These are phyloP conservation scores for Steinernema khuongi DNA, from an alignment of 1,140 invertebrate species.

Conservation along the genomic window DNA sequence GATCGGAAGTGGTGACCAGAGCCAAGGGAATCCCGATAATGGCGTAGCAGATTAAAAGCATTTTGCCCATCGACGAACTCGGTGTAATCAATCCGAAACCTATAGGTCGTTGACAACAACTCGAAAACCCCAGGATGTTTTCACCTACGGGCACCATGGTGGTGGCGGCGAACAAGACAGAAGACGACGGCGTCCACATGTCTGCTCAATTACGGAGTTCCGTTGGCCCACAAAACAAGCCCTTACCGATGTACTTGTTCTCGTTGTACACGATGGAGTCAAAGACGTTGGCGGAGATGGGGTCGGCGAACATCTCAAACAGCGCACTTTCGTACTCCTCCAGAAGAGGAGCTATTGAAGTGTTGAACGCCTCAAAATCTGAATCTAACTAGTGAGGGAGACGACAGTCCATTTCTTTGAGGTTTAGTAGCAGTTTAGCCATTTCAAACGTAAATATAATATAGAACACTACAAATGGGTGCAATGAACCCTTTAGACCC, in stretches of 20 bases:
- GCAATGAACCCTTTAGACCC: constrained; percentile 1
- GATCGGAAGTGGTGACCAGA: constrained; percentile 34
- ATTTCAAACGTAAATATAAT: not conserved
- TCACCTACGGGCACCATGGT: constrained; percentile 40
- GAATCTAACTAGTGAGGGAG: too few species aligned
- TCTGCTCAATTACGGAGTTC: constrained; percentile 15
- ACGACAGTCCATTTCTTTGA: too few species aligned
- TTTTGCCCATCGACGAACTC: constrained; percentile 23
- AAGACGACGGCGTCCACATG: constrained; percentile 30
- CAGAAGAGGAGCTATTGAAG: constrained; percentile 17
- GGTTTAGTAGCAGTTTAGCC: constrained; percentile 9
- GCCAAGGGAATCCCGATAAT: constrained; percentile 36
- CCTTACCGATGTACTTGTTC: constrained; percentile 21
- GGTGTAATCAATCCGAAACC: constrained; percentile 38
- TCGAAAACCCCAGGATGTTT: not conserved
- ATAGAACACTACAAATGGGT: not conserved
- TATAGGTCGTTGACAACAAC: not conserved
- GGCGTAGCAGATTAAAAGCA: constrained; percentile 32
- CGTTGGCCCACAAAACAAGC: not conserved
- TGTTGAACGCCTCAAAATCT: constrained; percentile 19
- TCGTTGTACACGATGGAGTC: constrained; percentile 22
- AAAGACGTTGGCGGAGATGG: constrained; percentile 33
- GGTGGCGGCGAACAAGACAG: constrained; percentile 34
- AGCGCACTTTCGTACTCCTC: constrained; percentile 29
- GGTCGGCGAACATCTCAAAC: constrained; percentile 32